Percentiles rank a stretch among this genome's conserved stretches.
Conservation (phyloP, 2,113 vertebrate genomes). For the Microcebus tavaratra region DNA sequence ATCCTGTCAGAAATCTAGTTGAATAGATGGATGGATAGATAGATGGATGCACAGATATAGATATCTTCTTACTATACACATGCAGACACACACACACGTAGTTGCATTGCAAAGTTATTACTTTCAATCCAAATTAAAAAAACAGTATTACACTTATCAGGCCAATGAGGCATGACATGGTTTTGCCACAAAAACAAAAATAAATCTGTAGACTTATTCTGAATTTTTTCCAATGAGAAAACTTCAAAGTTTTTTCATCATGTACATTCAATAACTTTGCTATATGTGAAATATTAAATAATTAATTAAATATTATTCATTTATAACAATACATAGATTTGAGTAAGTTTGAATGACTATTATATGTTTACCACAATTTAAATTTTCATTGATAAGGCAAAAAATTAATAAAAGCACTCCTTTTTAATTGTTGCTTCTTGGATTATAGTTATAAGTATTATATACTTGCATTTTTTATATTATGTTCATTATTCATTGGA, state of each 20-base stretch:
- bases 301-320: background rate
- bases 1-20: background rate
- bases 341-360: background rate
- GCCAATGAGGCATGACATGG: background rate
- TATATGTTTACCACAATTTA: background rate
- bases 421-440: background rate
- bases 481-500: background rate
- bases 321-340: background rate
- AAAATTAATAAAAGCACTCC: background rate
- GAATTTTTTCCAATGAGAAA: background rate
- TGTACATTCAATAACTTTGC: background rate
- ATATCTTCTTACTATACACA: background rate
- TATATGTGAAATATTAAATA: background rate
- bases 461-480: background rate
- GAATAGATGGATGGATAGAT: too few relatives aligned
- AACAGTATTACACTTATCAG: background rate
- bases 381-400: background rate
- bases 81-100: background rate
- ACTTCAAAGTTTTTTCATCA: background rate
- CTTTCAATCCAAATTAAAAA: background rate
- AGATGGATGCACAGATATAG: background rate
- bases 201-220: background rate
- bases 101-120: background rate
- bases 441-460: background rate
- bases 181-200: background rate